Percentiles rank a stretch among this genome's conserved stretches.
These are phyloP conservation scores for Dascyllus trimaculatus DNA, from an alignment of 2,113 vertebrate species.

Conservation along the genomic window DNA sequence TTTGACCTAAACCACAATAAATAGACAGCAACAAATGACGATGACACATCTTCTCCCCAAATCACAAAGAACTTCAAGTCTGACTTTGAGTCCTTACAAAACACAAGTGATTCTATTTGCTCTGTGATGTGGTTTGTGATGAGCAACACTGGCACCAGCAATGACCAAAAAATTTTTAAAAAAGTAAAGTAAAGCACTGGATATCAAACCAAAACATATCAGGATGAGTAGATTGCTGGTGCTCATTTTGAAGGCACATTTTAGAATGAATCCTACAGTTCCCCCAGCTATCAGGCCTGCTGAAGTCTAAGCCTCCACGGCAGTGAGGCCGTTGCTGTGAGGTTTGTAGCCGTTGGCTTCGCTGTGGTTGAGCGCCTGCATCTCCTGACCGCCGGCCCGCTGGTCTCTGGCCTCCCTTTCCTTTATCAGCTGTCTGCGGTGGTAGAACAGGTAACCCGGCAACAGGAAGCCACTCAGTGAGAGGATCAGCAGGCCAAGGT, in stretches of 20 bases:
- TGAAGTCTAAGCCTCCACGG: constrained; percentile 64
- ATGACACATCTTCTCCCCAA: constrained; percentile 42
- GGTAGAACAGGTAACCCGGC: constrained; percentile 88
- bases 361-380: constrained; percentile 61
- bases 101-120: background rate
- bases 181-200: background rate
- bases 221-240: constrained; percentile 8
- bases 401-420: constrained; percentile 64
- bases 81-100: constrained; percentile 11
- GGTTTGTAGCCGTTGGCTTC: constrained; percentile 75
- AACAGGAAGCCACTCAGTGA: constrained; percentile 88
- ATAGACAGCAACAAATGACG: constrained; percentile 55
- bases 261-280: constrained; percentile 36
- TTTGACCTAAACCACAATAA: constrained; percentile 58
- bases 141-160: constrained; percentile 39
- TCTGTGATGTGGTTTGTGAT: constrained; percentile 18
- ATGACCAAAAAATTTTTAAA: background rate
- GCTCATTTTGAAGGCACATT: constrained; percentile 38
- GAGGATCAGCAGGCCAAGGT: constrained; percentile 85
- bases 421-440: constrained; percentile 76
- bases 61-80: constrained; percentile 13
- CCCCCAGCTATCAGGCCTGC: background rate
- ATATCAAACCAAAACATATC: background rate
- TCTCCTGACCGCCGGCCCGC: constrained; percentile 48
- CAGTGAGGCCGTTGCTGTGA: constrained; percentile 73